Evolutionary conservation across 2,113 vertebrate species (phyloP).

Genomic region (Aegithalos caudatus): DNA sequence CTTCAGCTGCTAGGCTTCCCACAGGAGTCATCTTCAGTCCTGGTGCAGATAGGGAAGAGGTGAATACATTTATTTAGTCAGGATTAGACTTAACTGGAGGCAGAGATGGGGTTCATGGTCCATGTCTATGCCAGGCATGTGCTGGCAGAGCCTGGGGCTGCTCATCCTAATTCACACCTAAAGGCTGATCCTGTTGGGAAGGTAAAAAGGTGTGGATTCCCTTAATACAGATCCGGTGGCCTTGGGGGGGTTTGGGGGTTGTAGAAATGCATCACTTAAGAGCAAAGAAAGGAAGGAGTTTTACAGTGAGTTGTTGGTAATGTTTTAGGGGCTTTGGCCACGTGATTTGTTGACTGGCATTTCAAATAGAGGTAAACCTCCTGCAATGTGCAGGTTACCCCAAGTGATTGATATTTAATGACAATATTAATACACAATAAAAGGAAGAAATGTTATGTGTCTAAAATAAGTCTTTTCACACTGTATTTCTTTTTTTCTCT

Average conservation of each 20-base stretch:
- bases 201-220: not conserved
- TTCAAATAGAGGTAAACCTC: not conserved
- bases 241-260: not conserved
- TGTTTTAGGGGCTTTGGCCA: fast-evolving
- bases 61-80: not conserved
- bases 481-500: not conserved
- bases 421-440: slow-evolving; percentile 1
- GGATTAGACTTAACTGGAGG: not conserved
- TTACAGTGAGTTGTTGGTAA: not conserved
- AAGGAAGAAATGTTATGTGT: not conserved
- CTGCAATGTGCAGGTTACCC: not conserved
- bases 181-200: not conserved
- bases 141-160: not conserved
- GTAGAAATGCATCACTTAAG: not conserved
- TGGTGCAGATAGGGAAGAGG: not conserved
- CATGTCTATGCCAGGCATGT: not conserved
- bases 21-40: not conserved
- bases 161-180: not conserved
- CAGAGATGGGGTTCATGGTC: not conserved
- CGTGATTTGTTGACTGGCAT: not conserved
- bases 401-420: not conserved
- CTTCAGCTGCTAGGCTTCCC: slow-evolving; percentile 47
- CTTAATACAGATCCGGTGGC: not conserved
- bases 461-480: not conserved
- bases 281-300: not conserved